phyloP scores from a whole-genome alignment of 2,888 invertebrate species.

The Thymelicus acteon region DNA sequence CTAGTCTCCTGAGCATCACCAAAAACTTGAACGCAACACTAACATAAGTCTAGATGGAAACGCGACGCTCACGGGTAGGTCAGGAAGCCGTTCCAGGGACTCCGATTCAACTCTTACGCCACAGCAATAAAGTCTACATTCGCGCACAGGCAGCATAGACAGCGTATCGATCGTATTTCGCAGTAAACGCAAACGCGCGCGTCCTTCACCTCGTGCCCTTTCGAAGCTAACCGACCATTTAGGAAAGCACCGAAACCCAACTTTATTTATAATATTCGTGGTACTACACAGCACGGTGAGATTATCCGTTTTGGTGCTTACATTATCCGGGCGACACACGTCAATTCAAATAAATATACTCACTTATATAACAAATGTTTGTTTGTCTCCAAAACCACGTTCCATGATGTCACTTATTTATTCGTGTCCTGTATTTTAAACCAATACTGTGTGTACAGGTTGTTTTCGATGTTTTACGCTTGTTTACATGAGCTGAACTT shows the following conservation, averaged over 20 bases:
- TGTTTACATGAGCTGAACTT: too few species aligned
- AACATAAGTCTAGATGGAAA: slow-evolving; percentile 23
- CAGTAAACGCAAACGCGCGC: slow-evolving; percentile 53
- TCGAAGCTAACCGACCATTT: slow-evolving; percentile 57
- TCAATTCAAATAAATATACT: too few species aligned
- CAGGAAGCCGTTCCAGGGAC: slow-evolving; percentile 39
- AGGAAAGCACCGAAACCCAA: slow-evolving; percentile 44
- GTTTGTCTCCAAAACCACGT: too few species aligned
- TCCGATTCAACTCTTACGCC: neutral
- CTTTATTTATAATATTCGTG: slow-evolving; percentile 6
- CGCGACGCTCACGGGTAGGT: slow-evolving; percentile 38
- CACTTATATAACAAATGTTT: too few species aligned
- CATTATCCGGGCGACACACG: too few species aligned
- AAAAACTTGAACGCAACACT: slow-evolving; percentile 13
- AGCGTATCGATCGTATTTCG: slow-evolving; percentile 67
- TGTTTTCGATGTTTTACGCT: too few species aligned
- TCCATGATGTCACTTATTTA: too few species aligned
- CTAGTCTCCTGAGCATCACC: neutral
- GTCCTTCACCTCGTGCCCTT: slow-evolving; percentile 82
- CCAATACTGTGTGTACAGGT: too few species aligned
- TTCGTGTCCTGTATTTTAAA: too few species aligned
- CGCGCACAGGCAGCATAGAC: slow-evolving; percentile 42
- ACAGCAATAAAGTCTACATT: neutral
- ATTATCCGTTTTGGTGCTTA: too few species aligned
- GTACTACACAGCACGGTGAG: too few species aligned